phyloP scores from a whole-genome alignment of 2,888 invertebrate genomes.

The Drosophila diplacantha region DNA sequence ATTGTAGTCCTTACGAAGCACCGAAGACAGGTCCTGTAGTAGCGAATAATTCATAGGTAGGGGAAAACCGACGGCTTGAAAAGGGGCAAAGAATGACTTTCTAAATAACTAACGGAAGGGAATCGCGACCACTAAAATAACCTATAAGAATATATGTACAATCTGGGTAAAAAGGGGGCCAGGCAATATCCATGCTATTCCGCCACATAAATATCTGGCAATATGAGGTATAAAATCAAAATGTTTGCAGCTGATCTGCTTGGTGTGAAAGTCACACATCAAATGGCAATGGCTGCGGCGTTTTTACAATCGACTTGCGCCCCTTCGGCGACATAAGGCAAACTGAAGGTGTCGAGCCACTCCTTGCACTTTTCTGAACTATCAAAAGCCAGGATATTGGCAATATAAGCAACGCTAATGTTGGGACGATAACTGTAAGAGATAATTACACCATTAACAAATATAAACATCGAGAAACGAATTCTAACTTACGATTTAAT shows the following conservation, averaged over 20 bases:
- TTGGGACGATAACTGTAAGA: constrained; percentile 94
- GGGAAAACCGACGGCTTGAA: not conserved
- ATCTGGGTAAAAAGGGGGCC: not conserved
- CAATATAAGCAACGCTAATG: constrained; percentile 91
- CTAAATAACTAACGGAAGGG: constrained; percentile 14
- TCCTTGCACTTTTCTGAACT: constrained; percentile 89
- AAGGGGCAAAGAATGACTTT: not conserved
- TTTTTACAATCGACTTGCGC: constrained; percentile 94
- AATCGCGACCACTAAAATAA: constrained; percentile 18
- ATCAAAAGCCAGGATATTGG: constrained; percentile 92
- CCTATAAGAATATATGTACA: constrained; percentile 29
- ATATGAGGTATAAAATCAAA: constrained; percentile 11
- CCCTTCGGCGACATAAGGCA: constrained; percentile 83
- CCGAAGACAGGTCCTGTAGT: not conserved
- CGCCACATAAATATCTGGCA: constrained; percentile 1
- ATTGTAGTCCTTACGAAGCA: not conserved
- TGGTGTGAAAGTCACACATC: constrained; percentile 31
- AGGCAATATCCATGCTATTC: constrained; percentile 9
- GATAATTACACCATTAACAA: not conserved
- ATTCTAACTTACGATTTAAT: constrained; percentile 95
- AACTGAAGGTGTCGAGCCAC: constrained; percentile 90
- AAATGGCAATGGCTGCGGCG: constrained; percentile 69
- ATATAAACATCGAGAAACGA: fast-evolving
- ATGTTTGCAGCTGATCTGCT: not conserved
- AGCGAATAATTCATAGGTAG: constrained; percentile 3